A percentile compares a stretch with the other conserved stretches of the same genome.
Evolutionary conservation across 2,888 invertebrate species (phyloP).

Genomic region (Lepidonotus clava): DNA sequence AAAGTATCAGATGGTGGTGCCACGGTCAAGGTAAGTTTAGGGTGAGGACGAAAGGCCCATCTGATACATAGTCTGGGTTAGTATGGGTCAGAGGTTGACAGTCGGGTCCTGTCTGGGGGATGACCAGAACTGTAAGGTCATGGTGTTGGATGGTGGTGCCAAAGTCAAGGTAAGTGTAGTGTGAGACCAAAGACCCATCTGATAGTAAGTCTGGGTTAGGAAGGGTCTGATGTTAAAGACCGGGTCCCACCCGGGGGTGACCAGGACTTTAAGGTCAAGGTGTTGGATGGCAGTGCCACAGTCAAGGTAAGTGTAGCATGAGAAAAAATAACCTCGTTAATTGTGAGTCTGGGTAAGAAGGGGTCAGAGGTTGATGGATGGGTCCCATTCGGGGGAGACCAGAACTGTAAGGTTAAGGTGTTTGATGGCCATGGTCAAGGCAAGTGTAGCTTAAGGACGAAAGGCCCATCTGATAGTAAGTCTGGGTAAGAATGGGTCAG

Average conservation of each 20-base stretch:
- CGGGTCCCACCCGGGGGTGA: conserved; percentile 51
- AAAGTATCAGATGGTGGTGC: conserved; percentile 58
- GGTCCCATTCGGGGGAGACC: too few species aligned
- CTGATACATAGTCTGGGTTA: conserved; percentile 56
- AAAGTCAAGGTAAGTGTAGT: conserved; percentile 60
- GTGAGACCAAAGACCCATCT: too few species aligned
- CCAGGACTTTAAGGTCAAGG: conserved; percentile 62
- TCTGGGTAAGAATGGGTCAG: conserved; percentile 54
- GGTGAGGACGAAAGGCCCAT: conserved; percentile 60
- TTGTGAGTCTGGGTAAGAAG: too few species aligned
- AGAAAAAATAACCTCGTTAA: too few species aligned
- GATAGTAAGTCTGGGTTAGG: conserved; percentile 55
- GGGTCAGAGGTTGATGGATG: too few species aligned
- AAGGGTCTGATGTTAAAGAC: conserved; percentile 34
- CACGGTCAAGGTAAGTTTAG: conserved; percentile 59
- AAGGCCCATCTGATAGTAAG: conserved; percentile 60
- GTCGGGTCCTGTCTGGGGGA: conserved; percentile 29
- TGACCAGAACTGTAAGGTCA: conserved; percentile 61
- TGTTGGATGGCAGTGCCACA: conserved; percentile 59
- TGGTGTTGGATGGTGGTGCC: conserved; percentile 56
- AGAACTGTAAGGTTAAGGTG: conserved; percentile 59
- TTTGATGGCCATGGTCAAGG: conserved; percentile 57
- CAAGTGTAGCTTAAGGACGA: too few species aligned
- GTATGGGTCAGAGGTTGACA: conserved; percentile 25
- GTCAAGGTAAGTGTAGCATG: conserved; percentile 55